phyloP scores from a whole-genome alignment of 2,888 invertebrate genomes.

The Auanema sp. region DNA sequence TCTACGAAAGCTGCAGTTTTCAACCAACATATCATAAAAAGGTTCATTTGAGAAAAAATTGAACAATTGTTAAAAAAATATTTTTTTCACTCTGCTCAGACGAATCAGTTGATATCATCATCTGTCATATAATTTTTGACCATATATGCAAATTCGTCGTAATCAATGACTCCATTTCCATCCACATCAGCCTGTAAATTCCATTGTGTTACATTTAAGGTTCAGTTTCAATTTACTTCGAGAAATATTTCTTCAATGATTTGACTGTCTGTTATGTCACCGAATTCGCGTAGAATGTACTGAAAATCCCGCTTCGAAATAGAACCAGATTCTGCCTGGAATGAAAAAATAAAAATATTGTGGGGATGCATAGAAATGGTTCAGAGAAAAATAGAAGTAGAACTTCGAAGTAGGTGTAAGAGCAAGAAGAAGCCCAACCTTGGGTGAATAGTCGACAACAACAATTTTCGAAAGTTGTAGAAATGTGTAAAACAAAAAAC shows the following conservation, averaged over 20 bases:
- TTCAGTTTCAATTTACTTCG: conserved; percentile 27
- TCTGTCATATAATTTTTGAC: conserved; percentile 61
- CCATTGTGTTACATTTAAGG: background rate
- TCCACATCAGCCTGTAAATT: conserved; percentile 54
- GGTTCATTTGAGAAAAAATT: background rate
- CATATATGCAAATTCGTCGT: conserved; percentile 62
- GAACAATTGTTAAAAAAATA: background rate
- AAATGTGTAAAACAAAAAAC: too few species aligned
- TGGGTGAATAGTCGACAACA: too few species aligned
- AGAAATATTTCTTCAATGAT: conserved; percentile 61
- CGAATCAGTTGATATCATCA: conserved; percentile 46
- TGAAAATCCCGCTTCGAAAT: conserved; percentile 61
- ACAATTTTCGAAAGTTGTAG: too few species aligned
- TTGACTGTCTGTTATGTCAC: conserved; percentile 56
- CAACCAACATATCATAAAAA: background rate
- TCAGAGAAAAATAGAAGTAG: background rate
- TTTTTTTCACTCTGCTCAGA: background rate
- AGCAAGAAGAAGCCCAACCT: too few species aligned
- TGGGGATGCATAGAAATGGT: background rate
- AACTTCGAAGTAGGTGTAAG: too few species aligned
- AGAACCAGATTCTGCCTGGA: conserved; percentile 56
- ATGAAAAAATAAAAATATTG: background rate
- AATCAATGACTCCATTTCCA: conserved; percentile 61
- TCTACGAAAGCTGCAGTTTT: background rate
- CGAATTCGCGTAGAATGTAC: conserved; percentile 57